Evolutionary conservation across 2,797 vertebrate species (phyloP), one percentile per base, ranked within the genome.

Genomic region (Sarcophilus harrisii): DNA sequence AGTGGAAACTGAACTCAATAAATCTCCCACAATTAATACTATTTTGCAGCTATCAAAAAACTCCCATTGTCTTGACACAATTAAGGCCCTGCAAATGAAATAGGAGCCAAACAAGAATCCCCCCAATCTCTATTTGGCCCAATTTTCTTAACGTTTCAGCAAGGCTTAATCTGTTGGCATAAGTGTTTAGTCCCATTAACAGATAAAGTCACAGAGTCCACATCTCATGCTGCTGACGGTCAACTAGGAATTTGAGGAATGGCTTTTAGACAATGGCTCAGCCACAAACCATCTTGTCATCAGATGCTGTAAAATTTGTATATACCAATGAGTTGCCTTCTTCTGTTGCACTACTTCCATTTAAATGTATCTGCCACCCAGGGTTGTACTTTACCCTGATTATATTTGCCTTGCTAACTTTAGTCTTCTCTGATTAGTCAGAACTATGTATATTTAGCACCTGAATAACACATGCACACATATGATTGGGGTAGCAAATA

Each of bases 181-280:
- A 98, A 99, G 98, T 98, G 98, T 99, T 99, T 98, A 98, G 98
- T 97, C 98, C 99, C 99, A 99, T 99, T 99, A 99, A 98, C 98
- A 98, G 98, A 98, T 99, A 98, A 99, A 99, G 98, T 99, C 98
- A 97, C 98, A 98, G 98, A 98, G 98, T 98, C 98, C 98, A 98
- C 98, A 98, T 97, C 98, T 99, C 98, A 92, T 96, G 60, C 97
- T 96, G 98, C 98, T 99, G 98, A 98, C 98, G 97, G 98, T 98
- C 99, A 99, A 99, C 98, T 99, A 98, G 96, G 98, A 98, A 99
- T 99, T 98, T 98, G 97, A 98, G 98, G 98, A 98, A 98, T 98
- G 98, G 98, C 96, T 97, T 97, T 97, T 90, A 98, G 98, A 98
- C 98, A 98, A 98, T 98, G 97, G 91, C 96, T 98, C 98, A 98